A percentile compares a stretch with the other conserved stretches of the same genome.
These are phyloP conservation scores for Uloborus plumipes DNA, from an alignment of 2,888 invertebrate genomes.

Conservation along the genomic window DNA sequence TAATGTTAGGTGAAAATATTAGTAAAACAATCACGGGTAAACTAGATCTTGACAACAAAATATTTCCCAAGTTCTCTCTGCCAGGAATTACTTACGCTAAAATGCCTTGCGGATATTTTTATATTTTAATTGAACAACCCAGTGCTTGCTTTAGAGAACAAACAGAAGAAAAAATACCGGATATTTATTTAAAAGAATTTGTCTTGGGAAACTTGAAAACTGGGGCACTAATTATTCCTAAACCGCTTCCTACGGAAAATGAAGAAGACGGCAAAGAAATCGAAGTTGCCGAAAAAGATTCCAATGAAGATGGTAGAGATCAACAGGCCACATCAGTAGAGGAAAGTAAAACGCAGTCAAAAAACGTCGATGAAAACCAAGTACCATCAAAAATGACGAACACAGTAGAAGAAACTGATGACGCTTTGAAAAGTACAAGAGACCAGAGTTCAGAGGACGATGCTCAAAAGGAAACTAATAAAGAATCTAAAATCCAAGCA, in stretches of 20 bases:
- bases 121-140: conserved; percentile 18
- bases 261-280: too few relatives aligned
- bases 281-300: background rate
- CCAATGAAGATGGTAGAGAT: background rate
- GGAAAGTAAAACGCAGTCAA: background rate
- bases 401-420: too few relatives aligned
- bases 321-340: too few relatives aligned
- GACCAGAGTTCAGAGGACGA: background rate
- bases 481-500: background rate
- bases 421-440: too few relatives aligned
- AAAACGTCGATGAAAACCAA: background rate
- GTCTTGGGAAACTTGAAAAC: conserved; percentile 41
- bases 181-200: background rate
- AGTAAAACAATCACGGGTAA: background rate
- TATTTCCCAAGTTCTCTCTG: conserved; percentile 2
- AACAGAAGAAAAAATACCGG: background rate
- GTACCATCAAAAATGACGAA: too few relatives aligned
- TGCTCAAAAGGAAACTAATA: background rate
- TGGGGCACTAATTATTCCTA: conserved; percentile 2
- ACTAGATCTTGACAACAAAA: background rate
- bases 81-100: conserved; percentile 21
- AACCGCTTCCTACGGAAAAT: background rate
- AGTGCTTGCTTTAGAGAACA: conserved; percentile 2
- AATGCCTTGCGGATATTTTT: conserved; percentile 23
- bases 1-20: conserved; percentile 26